Base-by-base conservation (phyloP, 2,797 vertebrate species). In the Hoplostethus atlanticus region DNA sequence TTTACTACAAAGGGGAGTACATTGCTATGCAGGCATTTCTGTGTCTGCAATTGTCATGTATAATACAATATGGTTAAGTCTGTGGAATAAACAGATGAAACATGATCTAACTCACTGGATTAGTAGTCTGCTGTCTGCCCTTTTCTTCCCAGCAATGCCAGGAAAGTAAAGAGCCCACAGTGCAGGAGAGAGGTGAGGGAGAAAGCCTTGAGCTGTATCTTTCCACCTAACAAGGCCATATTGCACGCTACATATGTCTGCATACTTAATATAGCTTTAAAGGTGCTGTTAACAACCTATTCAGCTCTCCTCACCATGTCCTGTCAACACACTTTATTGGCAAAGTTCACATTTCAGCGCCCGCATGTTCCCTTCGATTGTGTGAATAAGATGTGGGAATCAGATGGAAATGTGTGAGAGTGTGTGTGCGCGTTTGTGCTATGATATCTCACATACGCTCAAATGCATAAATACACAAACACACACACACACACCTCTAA, bases 381-480 rank as follows among this genome's bases (percentile, higher is more conserved):
- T 68, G 60, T 40, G 34, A 81, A 69, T 48, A 16, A 75, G 6
- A 61, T 61, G n/a, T 66, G 40, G 4, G 15, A 73, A 73, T 73
- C 47, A 72, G 42, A 53, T 54, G 54, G 13, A 17, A 36, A 48
- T 3, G 6, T 63, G 8, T 55, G 2, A 61, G 10, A 54, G n/a
- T 13, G 16, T 4, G 11, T 52, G 10, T 50, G 30, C 56, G 40
- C 50, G 1, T 17, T 2, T 61, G 16, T 68, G 9, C n/a, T 48
- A 5, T 42, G 3, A 38, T 55, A 30, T 64, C 21, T 46, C 54
- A 61, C 13, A 55, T 36, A 61, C 5, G 80, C 64, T 79, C 69
- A 30, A 36, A 76, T 38, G 53, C 44, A 31, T 21, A 76, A 61
- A 76, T n/a, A 69, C 62, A 73, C 61, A 52, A 40, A 66, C 57